These are phyloP conservation scores for Setophaga petechia DNA, from an alignment of 2,113 vertebrate species.

Conservation along the genomic window DNA sequence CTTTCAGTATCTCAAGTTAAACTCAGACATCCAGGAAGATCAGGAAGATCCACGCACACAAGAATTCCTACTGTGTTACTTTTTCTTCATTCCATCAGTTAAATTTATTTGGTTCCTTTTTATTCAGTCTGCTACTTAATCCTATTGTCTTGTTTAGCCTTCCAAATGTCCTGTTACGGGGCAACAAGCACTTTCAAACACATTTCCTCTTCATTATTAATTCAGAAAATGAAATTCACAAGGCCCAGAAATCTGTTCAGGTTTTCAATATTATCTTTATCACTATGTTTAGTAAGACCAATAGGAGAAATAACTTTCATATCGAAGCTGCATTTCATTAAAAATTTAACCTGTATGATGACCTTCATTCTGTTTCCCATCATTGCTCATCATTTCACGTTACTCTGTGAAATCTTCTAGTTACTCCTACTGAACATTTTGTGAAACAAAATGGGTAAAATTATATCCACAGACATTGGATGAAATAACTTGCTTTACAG, in stretches of 20 bases:
- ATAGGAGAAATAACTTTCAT: not conserved
- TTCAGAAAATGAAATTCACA: not conserved
- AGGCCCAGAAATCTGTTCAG: not conserved
- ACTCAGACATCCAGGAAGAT: not conserved
- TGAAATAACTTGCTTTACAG: not conserved
- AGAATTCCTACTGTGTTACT: not conserved
- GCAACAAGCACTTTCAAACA: not conserved
- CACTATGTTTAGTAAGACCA: not conserved
- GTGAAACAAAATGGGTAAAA: not conserved
- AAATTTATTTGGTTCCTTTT: not conserved
- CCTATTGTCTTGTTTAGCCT: not conserved
- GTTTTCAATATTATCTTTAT: not conserved
- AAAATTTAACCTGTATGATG: not conserved
- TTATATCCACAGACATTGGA: not conserved
- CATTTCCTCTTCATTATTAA: not conserved
- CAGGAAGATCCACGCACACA: not conserved
- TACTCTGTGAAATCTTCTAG: not conserved
- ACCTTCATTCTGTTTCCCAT: not conserved
- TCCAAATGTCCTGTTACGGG: not conserved
- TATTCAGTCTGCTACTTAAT: not conserved
- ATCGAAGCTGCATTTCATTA: not conserved
- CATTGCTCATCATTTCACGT: not conserved
- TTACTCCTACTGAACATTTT: not conserved
- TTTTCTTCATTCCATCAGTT: not conserved
- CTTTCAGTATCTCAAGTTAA: not conserved